Evolutionary conservation across 2,797 vertebrate species (phyloP), one percentile per base, ranked within the genome.

Genomic region (Sitta carolinensis): DNA sequence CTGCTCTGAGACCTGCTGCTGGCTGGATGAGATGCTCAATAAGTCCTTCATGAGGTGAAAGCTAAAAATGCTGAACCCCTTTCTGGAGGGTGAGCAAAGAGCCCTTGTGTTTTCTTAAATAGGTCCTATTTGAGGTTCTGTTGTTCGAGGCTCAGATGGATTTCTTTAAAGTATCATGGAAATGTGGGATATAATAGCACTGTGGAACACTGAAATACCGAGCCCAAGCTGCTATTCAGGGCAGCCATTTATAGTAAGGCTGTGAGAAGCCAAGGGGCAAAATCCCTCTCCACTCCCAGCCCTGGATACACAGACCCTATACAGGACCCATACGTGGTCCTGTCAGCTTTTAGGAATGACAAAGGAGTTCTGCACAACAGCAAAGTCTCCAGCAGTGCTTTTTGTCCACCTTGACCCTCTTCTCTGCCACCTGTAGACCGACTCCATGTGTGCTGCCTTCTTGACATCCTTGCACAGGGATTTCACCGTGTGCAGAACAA

Each of bases 31-130:
- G 82, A 36, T 81, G 73, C 77, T 96, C 63, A 9, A 18, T 91
- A 94, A 79, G 42, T 64, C 67, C 83, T 91, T 86, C n/a, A 34
- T 67, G 52, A 86, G 77, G 74, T 84, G 88, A 84, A 78, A 93
- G 64, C 76, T 87, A n/a, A 88, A 91, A 67, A n/a, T 84, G 66
- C 70, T 52, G 5, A 59, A 45, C 79, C 23, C 59, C 52, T 86
- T 90, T 82, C 59, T 79, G 48, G 36, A 82, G 63, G 47, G n/a
- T 15, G 20, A 88, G 79, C 29, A 76, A 86, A 82, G 55, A 94
- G 59, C 70, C 34, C 57, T 84, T 69, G 67, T 88, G 55, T 91
- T 94, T 92, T 93, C 79, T 94, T 26, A 69, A 27, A 61, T 54
- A 50, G 1, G 1, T 36, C 16, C 50, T 67, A 12, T 80, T 62